Base-by-base conservation (phyloP, 2,113 vertebrate species). In the Oreotrochilus melanogaster region DNA sequence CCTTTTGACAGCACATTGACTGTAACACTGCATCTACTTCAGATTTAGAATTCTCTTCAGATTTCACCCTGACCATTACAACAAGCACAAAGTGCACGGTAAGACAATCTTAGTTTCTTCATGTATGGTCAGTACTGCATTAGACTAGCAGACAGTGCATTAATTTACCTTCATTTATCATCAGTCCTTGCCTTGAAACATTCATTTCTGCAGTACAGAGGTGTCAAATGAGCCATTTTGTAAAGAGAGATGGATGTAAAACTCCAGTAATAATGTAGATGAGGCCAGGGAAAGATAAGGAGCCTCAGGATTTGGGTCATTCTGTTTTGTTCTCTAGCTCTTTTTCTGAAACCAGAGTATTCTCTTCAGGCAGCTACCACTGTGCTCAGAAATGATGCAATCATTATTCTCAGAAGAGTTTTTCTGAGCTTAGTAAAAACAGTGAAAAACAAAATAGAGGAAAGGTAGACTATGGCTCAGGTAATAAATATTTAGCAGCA, bases 1-100 rank as follows among this genome's bases (percentile, higher is more conserved):
- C 25, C 74, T 72, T 95, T 84, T 37, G 9, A 57, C 97, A 99
- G 99, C 98, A 31, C 19, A 97, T 99, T 7, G 95, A 99, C 97
- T 99, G 99, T 90, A 98, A 98, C 90, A 96, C 48, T 23, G 98
- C 98, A 31, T 96, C 97, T 53, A 88, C 98, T 79, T 97, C 98
- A 75, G 99, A 99, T 91, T 96, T 99, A 93, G 99, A 99, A 94
- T 99, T 99, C 96, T 94, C 98, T 47, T 98, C 98, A 19, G 98
- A 99, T 95, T 99, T 99, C 96, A 97, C 97, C 70, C 91, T 99
- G 95, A 98, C 97, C 95, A 97, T 99, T 75, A 98, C 97, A 45
- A 95, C 78, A 47, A 98, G 97, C 73, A 97, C 98, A 11, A 83
- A 97, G 43, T 99, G 98, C 95, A 99, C 99, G 75, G 99, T 99